Evolutionary conservation across 2,888 invertebrate genomes (phyloP).

Genomic region (Atrina japonica): DNA sequence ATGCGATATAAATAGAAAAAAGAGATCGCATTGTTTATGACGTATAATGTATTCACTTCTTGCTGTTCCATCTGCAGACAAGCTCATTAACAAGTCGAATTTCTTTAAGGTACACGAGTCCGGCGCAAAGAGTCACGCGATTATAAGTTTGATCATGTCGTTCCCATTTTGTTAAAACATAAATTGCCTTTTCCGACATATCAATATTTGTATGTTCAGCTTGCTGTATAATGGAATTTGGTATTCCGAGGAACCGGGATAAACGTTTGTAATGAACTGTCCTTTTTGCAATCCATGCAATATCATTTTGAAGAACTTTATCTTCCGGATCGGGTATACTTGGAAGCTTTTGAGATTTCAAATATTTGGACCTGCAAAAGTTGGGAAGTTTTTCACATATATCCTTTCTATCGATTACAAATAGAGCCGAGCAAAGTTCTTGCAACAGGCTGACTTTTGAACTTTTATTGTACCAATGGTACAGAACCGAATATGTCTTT

Average conservation of each 20-base stretch:
- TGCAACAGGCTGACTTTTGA: not conserved
- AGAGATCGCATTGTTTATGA: no score
- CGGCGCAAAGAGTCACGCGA: not conserved
- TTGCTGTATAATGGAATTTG: not conserved
- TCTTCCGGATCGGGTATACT: not conserved
- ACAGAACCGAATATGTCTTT: not conserved
- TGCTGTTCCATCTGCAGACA: not conserved
- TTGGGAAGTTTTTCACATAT: not conserved
- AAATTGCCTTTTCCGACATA: not conserved
- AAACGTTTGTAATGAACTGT: constrained; percentile 3
- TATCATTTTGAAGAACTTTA: not conserved
- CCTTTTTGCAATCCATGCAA: constrained; percentile 4
- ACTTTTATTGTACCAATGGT: constrained; percentile 2
- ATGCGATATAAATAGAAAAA: no score
- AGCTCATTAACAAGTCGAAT: not conserved
- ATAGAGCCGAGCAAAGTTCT: not conserved
- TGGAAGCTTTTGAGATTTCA: not conserved
- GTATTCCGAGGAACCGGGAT: not conserved
- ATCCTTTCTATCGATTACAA: not conserved
- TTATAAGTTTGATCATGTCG: not conserved
- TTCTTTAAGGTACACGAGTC: not conserved
- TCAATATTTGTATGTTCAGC: not conserved
- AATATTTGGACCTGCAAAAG: not conserved
- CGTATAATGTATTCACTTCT: no score
- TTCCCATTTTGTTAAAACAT: constrained; percentile 4